Evolutionary conservation across 2,113 vertebrate genomes (phyloP).

Genomic region (Actenoides lindsayi): DNA sequence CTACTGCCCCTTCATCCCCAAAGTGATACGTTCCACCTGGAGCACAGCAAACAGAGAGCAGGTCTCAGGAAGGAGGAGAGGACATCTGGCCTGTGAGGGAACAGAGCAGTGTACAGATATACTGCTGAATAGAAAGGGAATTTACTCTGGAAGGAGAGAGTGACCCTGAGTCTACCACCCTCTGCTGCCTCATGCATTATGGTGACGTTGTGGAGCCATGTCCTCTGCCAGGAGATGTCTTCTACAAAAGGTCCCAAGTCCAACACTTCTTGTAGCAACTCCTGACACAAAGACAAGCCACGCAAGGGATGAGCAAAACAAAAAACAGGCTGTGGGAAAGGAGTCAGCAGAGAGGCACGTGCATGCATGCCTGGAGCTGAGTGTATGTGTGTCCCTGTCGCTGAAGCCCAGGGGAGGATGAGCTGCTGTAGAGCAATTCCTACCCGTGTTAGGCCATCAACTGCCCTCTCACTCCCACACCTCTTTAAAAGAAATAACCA

Average conservation of each 20-base stretch:
- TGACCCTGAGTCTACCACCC: background rate
- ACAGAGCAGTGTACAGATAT: background rate
- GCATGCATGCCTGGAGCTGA: background rate
- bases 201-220: background rate
- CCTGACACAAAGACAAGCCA: background rate
- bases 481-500: background rate
- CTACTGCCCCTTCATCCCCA: background rate
- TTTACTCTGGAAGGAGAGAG: background rate
- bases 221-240: background rate
- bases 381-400: rapidly evolving
- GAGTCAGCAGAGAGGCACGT: rapidly evolving
- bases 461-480: rapidly evolving
- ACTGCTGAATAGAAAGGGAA: background rate
- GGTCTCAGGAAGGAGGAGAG: background rate
- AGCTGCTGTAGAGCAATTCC: background rate
- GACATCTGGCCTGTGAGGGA: background rate
- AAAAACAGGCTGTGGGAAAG: background rate
- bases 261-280: background rate
- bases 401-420: background rate
- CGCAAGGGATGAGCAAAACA: background rate
- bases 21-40: background rate
- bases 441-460: background rate
- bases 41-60: background rate
- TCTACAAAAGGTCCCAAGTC: background rate
- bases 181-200: background rate